Conservation (phyloP, 2,113 vertebrate genomes). For the Chamaetylas fuelleborni region DNA sequence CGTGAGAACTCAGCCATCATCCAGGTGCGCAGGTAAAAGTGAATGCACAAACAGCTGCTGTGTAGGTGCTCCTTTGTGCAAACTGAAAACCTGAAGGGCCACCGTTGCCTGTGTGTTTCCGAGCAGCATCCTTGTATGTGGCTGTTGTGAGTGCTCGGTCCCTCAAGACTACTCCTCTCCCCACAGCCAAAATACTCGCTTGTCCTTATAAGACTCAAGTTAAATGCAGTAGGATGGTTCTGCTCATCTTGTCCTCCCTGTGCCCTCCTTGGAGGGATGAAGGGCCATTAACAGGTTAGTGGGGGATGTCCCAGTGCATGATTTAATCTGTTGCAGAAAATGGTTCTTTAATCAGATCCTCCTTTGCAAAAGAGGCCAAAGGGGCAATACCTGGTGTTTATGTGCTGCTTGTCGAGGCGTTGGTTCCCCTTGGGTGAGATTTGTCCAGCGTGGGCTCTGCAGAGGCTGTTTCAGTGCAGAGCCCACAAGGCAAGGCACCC, state of each 20-base stretch:
- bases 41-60: neutral
- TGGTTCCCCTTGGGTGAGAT: neutral
- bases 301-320: neutral
- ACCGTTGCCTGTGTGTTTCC: neutral
- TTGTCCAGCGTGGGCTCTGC: neutral
- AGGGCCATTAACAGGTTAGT: neutral
- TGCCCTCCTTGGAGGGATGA: neutral
- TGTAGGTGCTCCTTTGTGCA: neutral
- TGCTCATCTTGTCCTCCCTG: neutral
- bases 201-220: neutral
- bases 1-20: neutral
- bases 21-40: neutral
- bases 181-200: neutral
- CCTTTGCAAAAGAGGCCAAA: neutral
- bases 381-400: neutral
- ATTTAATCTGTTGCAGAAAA: neutral
- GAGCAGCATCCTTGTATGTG: neutral
- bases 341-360: neutral
- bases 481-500: neutral
- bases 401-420: fast-evolving
- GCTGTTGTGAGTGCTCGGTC: neutral
- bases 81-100: fast-evolving
- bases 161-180: neutral
- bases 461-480: neutral
- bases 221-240: neutral